Evolutionary conservation across 2,797 vertebrate genomes (phyloP).

Genomic region (Lacerta agilis): DNA sequence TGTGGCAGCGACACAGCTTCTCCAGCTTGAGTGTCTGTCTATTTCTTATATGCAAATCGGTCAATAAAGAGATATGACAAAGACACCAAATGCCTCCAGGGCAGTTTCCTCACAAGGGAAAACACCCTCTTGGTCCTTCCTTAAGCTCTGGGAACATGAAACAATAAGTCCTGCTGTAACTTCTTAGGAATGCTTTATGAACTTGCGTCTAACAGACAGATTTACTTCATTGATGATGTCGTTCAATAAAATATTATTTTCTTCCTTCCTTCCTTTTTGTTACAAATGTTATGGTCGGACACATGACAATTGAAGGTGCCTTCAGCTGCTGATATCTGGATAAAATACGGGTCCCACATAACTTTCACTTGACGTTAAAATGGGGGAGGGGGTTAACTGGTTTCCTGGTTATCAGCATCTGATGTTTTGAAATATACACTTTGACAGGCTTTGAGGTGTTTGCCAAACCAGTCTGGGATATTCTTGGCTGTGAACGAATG

Average conservation of each 20-base stretch:
- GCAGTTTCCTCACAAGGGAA: neutral
- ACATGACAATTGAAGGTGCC: neutral
- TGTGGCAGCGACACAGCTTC: neutral
- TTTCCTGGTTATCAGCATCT: slow-evolving; percentile 5
- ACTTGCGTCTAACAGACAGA: slow-evolving; percentile 3
- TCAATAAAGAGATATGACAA: neutral
- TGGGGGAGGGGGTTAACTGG: neutral
- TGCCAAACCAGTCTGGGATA: slow-evolving; percentile 36
- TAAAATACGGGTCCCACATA: neutral
- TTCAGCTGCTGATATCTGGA: slow-evolving; percentile 39
- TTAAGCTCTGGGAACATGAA: neutral
- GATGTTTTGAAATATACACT: slow-evolving; percentile 39
- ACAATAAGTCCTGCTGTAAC: neutral
- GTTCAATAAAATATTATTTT: slow-evolving; percentile 16
- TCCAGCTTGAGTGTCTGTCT: neutral
- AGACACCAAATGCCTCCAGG: neutral
- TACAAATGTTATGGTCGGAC: slow-evolving; percentile 21
- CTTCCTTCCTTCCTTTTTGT: neutral
- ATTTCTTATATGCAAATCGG: neutral
- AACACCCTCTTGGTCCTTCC: too few relatives aligned
- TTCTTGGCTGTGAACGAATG: slow-evolving; percentile 48
- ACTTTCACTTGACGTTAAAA: slow-evolving; percentile 39
- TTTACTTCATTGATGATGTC: neutral
- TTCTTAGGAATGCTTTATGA: neutral
- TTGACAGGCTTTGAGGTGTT: slow-evolving; percentile 32